Evolutionary conservation across 1,140 invertebrate species (phyloP).

Genomic region (Trialeurodes vaporariorum): DNA sequence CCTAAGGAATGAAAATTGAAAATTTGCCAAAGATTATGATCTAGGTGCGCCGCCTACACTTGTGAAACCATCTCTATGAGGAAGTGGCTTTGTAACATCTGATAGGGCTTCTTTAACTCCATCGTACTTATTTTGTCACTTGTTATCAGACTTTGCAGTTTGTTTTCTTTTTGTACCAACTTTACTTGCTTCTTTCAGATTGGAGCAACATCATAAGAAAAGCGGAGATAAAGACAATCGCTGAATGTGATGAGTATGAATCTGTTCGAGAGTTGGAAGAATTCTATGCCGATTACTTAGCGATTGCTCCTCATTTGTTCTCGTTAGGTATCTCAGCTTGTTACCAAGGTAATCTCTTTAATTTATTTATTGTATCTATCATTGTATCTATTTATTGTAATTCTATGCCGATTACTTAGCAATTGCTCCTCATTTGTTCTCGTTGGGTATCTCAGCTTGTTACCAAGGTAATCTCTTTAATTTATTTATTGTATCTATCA

Average conservation of each 20-base stretch:
- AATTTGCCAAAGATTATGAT: too few species aligned
- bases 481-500: too few species aligned
- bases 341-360: constrained; percentile 47
- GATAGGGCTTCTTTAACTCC: too few species aligned
- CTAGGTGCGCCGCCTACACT: too few species aligned
- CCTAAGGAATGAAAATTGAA: too few species aligned
- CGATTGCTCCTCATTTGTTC: constrained; percentile 82
- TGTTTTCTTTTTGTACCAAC: constrained; percentile 7
- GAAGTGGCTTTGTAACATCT: too few species aligned
- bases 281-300: constrained; percentile 88
- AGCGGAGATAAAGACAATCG: constrained; percentile 88
- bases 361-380: too few species aligned
- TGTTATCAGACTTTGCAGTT: too few species aligned
- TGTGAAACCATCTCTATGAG: too few species aligned
- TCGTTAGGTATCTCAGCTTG: constrained; percentile 54
- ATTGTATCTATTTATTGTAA: too few species aligned
- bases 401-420: constrained; percentile 91
- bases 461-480: constrained; percentile 48
- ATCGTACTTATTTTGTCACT: too few species aligned
- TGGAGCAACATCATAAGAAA: constrained; percentile 97
- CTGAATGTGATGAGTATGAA: constrained; percentile 96
- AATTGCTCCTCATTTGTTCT: constrained; percentile 81
- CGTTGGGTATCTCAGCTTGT: constrained; percentile 51
- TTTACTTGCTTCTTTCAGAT: constrained; percentile 47
- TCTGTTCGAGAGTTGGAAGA: constrained; percentile 90